A percentile compares a stretch with the other conserved stretches of the same genome.
These are phyloP conservation scores for Ceratina calcarata DNA, from an alignment of 1,140 invertebrate species.

Conservation along the genomic window DNA sequence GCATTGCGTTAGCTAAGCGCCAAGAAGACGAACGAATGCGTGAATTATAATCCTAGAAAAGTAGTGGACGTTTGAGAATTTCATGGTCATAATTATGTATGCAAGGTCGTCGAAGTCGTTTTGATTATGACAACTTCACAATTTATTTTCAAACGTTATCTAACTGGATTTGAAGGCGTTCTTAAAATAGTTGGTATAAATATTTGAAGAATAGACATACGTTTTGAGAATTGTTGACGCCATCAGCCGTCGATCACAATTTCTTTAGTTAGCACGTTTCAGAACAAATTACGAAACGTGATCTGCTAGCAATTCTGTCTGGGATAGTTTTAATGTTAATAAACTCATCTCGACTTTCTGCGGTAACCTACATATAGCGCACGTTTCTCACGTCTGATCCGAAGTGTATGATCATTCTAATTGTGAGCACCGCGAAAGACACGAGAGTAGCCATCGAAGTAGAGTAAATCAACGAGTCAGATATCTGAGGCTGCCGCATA, in stretches of 20 bases:
- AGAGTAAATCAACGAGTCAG: slow-evolving; percentile 14
- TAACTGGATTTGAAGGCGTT: not conserved
- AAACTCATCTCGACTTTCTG: not conserved
- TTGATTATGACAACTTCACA: not conserved
- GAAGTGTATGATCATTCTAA: not conserved
- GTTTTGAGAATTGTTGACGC: too few species aligned
- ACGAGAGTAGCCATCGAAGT: not conserved
- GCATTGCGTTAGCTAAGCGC: not conserved
- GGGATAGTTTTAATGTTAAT: not conserved
- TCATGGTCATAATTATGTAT: not conserved
- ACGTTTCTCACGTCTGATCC: too few species aligned
- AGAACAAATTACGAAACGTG: not conserved
- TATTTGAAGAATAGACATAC: too few species aligned
- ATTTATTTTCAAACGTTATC: not conserved
- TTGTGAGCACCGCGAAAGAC: not conserved
- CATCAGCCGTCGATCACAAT: too few species aligned
- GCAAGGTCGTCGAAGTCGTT: not conserved
- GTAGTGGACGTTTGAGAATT: not conserved
- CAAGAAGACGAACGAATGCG: not conserved
- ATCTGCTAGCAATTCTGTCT: not conserved
- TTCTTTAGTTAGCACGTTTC: too few species aligned
- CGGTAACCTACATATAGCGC: not conserved
- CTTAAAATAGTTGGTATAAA: not conserved
- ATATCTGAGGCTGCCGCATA: not conserved
- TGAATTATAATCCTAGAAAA: not conserved